These are phyloP conservation scores for Cheilosia vernalis DNA, from an alignment of 2,888 invertebrate species.

Conservation along the genomic window DNA sequence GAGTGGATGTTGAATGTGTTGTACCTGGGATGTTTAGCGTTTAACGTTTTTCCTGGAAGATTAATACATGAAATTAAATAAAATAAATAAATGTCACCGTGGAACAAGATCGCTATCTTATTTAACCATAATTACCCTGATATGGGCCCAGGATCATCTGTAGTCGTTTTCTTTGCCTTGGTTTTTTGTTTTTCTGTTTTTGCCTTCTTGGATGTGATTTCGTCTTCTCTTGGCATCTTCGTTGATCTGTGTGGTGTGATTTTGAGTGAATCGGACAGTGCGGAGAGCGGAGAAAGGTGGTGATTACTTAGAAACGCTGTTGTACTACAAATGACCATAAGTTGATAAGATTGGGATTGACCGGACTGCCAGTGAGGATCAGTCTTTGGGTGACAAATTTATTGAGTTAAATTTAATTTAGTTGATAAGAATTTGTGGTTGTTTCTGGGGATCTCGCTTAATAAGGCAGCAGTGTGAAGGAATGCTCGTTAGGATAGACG, in stretches of 20 bases:
- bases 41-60: constrained; percentile 81
- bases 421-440: constrained; percentile 50
- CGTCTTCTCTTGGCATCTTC: constrained; percentile 53
- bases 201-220: constrained; percentile 69
- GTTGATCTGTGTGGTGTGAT: constrained; percentile 61
- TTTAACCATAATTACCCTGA: constrained; percentile 84
- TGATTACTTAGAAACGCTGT: constrained; percentile 72
- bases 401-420: constrained; percentile 63
- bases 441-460: not conserved
- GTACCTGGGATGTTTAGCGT: constrained; percentile 75
- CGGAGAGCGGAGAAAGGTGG: constrained; percentile 27
- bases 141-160: constrained; percentile 79
- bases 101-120: constrained; percentile 84
- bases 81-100: constrained; percentile 84
- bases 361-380: constrained; percentile 32
- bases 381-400: constrained; percentile 69
- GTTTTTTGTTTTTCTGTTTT: constrained; percentile 36
- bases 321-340: constrained; percentile 70
- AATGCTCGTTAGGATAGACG: no score
- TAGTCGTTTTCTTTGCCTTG: constrained; percentile 70
- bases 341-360: constrained; percentile 61
- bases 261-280: constrained; percentile 35
- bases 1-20: constrained; percentile 75
- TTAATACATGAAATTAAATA: constrained; percentile 84
- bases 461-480: no score